Evolutionary conservation across 2,113 vertebrate species (phyloP).

Genomic region (Bufo bufo): DNA sequence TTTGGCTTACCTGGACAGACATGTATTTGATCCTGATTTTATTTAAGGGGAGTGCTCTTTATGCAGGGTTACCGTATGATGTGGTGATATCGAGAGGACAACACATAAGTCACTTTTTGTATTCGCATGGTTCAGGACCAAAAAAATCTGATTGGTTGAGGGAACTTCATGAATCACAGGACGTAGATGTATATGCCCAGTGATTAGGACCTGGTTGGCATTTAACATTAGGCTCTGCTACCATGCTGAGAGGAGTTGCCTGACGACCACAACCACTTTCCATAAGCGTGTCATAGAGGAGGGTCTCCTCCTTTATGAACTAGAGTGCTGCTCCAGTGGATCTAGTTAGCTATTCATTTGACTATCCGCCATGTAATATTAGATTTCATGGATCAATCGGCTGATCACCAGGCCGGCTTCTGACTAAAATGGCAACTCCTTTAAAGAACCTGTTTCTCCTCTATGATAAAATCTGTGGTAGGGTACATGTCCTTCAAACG

Average conservation of each 20-base stretch:
- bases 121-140: neutral
- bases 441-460: too few relatives aligned
- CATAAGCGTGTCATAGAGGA: neutral
- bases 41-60: neutral
- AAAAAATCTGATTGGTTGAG: neutral
- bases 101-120: neutral
- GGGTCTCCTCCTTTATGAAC: neutral
- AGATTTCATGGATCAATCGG: neutral
- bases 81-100: neutral
- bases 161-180: neutral
- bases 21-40: neutral
- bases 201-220: neutral
- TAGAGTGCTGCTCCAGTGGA: too few relatives aligned
- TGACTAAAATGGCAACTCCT: too few relatives aligned
- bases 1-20: neutral
- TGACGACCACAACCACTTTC: neutral
- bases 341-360: too few relatives aligned
- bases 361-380: too few relatives aligned
- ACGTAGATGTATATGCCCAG: neutral
- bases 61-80: neutral
- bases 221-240: neutral
- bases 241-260: neutral
- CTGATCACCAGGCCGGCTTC: too few relatives aligned
- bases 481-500: too few relatives aligned
- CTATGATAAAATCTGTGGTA: too few relatives aligned